phyloP scores from a whole-genome alignment of 2,113 vertebrate species.

The Nothoprocta perdicaria region DNA sequence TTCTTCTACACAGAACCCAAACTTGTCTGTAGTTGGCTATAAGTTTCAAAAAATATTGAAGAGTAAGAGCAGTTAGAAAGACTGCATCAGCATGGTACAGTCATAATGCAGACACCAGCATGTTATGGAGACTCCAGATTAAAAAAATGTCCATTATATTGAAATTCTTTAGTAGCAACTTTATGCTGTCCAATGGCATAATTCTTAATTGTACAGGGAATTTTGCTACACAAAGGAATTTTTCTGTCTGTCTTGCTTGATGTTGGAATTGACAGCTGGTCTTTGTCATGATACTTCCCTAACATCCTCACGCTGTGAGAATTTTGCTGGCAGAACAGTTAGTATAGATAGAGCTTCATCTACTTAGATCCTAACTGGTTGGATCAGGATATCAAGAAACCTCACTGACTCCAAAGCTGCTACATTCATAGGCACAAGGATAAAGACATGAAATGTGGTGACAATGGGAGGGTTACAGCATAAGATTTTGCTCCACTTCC shows the following conservation, averaged over 20 bases:
- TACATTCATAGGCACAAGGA: background rate
- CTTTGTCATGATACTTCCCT: background rate
- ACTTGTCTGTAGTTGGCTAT: background rate
- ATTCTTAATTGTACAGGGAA: background rate
- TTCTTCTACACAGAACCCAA: background rate
- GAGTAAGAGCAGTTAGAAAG: background rate
- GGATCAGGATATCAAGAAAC: background rate
- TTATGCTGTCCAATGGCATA: background rate
- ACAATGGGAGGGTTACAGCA: background rate
- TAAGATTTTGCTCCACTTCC: background rate
- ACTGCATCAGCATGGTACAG: too few species aligned
- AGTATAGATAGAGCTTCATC: background rate
- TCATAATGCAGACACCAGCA: fast-evolving
- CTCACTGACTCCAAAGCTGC: background rate
- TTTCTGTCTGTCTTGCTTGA: background rate
- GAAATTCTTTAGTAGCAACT: background rate
- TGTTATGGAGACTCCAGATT: background rate
- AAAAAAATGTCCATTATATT: fast-evolving
- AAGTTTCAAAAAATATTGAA: background rate
- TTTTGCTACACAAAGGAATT: background rate
- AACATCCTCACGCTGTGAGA: background rate
- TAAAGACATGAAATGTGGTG: background rate
- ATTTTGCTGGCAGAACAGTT: background rate
- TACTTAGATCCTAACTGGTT: background rate
- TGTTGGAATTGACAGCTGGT: background rate